These are phyloP conservation scores for Caenorhabditis inopinata DNA, from an alignment of 1,140 invertebrate genomes.

Conservation along the genomic window DNA sequence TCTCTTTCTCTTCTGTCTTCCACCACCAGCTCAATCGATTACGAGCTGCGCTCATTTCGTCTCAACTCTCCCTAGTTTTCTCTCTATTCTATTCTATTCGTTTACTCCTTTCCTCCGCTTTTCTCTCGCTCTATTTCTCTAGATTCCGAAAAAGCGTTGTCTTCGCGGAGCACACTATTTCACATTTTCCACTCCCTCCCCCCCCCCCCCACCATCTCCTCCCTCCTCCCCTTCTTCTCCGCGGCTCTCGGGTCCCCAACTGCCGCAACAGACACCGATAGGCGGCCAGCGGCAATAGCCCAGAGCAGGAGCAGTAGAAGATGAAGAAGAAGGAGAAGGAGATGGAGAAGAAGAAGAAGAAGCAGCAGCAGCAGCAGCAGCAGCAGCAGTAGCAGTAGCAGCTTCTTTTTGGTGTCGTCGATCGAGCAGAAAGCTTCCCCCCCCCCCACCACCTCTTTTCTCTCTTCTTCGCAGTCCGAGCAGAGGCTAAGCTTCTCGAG, in stretches of 20 bases:
- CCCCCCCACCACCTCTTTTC: not conserved
- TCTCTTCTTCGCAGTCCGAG: not conserved
- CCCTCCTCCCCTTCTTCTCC: not conserved
- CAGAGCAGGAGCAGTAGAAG: not conserved
- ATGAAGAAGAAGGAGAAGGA: not conserved
- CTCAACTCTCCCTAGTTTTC: not conserved
- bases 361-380: not conserved
- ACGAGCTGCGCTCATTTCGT: not conserved
- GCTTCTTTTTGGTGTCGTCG: conserved; percentile 30
- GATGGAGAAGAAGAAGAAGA: not conserved
- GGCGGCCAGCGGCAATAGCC: not conserved
- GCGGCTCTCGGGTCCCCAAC: not conserved
- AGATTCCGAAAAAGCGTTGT: too few relatives aligned
- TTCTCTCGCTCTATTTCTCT: not conserved
- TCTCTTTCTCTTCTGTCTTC: not conserved
- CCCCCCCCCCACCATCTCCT: too few relatives aligned
- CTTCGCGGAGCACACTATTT: too few relatives aligned
- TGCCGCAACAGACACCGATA: conserved; percentile 17
- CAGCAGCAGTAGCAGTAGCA: conserved; percentile 1
- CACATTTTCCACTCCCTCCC: too few relatives aligned
- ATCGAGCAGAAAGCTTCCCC: not conserved
- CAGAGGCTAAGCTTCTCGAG: conserved; percentile 8
- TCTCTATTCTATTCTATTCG: too few relatives aligned
- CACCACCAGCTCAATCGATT: not conserved
- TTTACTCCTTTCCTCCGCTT: not conserved